A percentile compares a stretch with the other conserved stretches of the same genome.
phyloP scores from a whole-genome alignment of 2,888 invertebrate genomes.

The Amaurobius ferox region DNA sequence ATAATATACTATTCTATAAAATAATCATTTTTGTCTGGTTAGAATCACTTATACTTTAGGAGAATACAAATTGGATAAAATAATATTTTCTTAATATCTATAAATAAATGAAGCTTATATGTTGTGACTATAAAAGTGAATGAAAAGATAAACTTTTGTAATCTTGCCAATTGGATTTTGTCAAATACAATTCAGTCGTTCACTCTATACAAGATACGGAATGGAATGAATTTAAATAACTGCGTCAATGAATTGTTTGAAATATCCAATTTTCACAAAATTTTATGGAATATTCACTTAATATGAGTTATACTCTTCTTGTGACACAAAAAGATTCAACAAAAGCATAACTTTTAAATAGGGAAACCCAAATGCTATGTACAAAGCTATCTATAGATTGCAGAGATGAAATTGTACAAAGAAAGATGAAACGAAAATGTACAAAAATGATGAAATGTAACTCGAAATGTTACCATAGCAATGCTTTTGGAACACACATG shows the following conservation, averaged over 20 bases:
- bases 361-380: conserved; percentile 50
- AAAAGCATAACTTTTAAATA: conserved; percentile 31
- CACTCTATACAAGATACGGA: neutral
- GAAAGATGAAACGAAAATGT: conserved; percentile 68
- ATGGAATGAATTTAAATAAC: conserved; percentile 18
- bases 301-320: neutral
- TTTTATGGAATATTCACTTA: neutral
- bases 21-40: too few relatives aligned
- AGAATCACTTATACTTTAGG: too few relatives aligned
- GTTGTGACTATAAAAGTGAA: too few relatives aligned
- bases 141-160: too few relatives aligned
- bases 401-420: conserved; percentile 61
- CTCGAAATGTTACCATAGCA: neutral
- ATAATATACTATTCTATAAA: too few relatives aligned
- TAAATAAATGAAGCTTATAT: too few relatives aligned
- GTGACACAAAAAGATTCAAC: conserved; percentile 21
- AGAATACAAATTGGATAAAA: too few relatives aligned
- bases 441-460: conserved; percentile 47
- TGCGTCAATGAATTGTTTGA: neutral
- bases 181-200: neutral
- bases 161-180: too few relatives aligned
- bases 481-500: conserved; percentile 3
- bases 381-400: conserved; percentile 50
- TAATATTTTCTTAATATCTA: too few relatives aligned
- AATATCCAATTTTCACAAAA: neutral